These are phyloP conservation scores for Heloderma charlesbogerti DNA, from an alignment of 2,113 vertebrate genomes.

Conservation along the genomic window DNA sequence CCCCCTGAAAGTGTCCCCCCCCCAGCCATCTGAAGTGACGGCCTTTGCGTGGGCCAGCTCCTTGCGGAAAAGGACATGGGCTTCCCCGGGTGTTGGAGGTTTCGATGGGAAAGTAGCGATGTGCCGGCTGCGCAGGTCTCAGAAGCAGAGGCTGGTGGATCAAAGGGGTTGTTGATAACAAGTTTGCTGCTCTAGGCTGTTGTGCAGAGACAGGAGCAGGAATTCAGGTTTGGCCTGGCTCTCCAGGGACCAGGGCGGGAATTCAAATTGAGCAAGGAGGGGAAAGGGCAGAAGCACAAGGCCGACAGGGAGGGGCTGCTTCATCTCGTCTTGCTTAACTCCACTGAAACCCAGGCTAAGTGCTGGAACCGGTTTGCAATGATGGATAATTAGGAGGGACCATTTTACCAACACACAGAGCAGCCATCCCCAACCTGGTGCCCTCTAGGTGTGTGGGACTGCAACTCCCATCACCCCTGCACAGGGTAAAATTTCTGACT, in stretches of 20 bases:
- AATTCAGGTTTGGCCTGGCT: background rate
- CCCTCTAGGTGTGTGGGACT: background rate
- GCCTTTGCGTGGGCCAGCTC: too few species aligned
- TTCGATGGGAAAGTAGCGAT: background rate
- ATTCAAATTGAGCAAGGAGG: background rate
- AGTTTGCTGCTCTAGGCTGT: background rate
- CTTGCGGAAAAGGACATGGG: too few species aligned
- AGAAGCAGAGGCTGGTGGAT: background rate
- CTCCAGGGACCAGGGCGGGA: background rate
- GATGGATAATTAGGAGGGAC: background rate
- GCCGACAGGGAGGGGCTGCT: too few species aligned
- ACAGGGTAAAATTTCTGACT: too few species aligned
- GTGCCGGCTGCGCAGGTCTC: background rate
- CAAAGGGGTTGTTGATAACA: background rate
- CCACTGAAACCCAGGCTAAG: background rate
- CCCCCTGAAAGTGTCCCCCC: background rate
- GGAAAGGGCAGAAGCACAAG: background rate
- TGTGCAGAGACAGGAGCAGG: background rate
- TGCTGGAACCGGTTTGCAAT: background rate
- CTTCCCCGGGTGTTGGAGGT: too few species aligned
- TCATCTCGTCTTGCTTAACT: background rate
- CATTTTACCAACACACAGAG: too few species aligned
- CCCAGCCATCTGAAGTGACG: background rate
- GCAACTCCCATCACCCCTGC: background rate
- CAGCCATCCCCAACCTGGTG: too few species aligned